Percentiles rank a stretch among this genome's conserved stretches.
phyloP scores from a whole-genome alignment of 2,113 vertebrate genomes.

The Prolemur simus region DNA sequence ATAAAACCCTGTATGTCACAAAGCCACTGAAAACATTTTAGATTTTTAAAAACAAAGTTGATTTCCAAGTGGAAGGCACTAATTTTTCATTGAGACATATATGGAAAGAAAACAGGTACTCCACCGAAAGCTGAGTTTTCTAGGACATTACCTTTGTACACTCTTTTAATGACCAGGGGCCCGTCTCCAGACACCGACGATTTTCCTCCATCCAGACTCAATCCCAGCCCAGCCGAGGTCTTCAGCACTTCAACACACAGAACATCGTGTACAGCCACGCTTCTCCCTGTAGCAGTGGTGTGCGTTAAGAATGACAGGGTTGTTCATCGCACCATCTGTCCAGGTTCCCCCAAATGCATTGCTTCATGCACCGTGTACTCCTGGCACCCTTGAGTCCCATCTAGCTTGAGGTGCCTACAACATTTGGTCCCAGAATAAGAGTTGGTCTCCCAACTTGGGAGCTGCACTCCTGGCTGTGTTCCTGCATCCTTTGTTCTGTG shows the following conservation, averaged over 20 bases:
- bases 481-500: background rate
- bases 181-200: slow-evolving; percentile 88
- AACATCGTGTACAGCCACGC: slow-evolving; percentile 81
- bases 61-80: background rate
- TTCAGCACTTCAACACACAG: slow-evolving; percentile 91
- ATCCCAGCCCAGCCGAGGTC: slow-evolving; percentile 92
- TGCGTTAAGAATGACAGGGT: accelerated
- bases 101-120: background rate
- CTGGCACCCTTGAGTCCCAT: background rate
- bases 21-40: background rate
- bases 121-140: background rate
- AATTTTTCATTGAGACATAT: background rate
- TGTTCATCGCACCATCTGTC: too few relatives aligned
- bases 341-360: background rate
- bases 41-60: background rate
- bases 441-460: background rate
- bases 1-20: background rate
- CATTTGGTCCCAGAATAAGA: background rate
- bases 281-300: slow-evolving; percentile 75
- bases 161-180: slow-evolving; percentile 90
- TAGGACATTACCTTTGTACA: slow-evolving; percentile 93
- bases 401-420: background rate
- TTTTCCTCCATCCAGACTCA: slow-evolving; percentile 93
- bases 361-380: background rate
- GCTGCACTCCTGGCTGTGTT: background rate